Evolutionary conservation across 2,113 vertebrate species (phyloP), one percentile per base, ranked within the genome.

Genomic region (Melanocharis versteri): DNA sequence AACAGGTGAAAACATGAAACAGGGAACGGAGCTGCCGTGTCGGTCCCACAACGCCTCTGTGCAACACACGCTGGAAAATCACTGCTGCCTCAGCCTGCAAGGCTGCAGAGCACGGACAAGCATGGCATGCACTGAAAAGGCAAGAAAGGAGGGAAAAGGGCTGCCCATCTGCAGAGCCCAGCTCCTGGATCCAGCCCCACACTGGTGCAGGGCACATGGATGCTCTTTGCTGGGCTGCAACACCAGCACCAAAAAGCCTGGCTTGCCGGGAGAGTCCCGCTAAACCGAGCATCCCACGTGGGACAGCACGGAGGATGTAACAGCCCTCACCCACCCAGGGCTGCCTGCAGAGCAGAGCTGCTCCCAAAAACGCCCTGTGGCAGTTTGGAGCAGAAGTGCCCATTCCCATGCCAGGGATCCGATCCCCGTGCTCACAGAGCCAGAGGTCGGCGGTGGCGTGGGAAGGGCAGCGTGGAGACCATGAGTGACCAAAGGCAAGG

Each of bases 251-350:
- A 40, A 7, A n/a, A 19, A 24, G 30, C 37, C 61, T 10, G 31
- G 45, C 37, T 31, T 13, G 44, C 33, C 7, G 2, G 39, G 13
- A 37, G 37, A 48, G 56, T 22, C 51, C 75, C 0, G 0, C 66
- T 10, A 6, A 44, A 26, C 3, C 0, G 0, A n/a, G 22, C 47
- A 33, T 11, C 78, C 58, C 20, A 5, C 0, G 0, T 0, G 19
- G 56, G 35, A 54, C 2, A 2, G 72, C 78, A 42, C 1, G 1
- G 24, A 31, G 72, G 31, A 87, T 1, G 1, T 3, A 51, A 64
- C 27, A 64, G n/a, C 39, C 44, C 44, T 61, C 6, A 2, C 21
- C 71, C 11, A 2, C 21, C 47, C 48, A 33, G 16, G 44, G n/a
- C 76, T 51, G 65, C 39, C 61, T 20, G 26, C 66, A 50, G 35